Evolutionary conservation across 2,113 vertebrate species (phyloP).

Genomic region (Cinclus mexicanus): DNA sequence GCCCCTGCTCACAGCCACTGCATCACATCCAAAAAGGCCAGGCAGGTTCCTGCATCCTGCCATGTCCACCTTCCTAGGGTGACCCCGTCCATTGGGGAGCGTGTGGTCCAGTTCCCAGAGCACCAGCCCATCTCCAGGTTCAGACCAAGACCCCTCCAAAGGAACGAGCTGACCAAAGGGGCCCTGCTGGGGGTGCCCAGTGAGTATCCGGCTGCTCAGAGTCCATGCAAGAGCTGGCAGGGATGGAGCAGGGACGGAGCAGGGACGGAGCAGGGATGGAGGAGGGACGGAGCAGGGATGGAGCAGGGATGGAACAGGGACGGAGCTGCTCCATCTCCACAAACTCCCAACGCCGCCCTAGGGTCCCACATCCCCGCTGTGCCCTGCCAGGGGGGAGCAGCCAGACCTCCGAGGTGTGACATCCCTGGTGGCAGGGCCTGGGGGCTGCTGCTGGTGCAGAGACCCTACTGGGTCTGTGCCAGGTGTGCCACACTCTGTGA

Average conservation of each 20-base stretch:
- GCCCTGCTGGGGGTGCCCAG: fast-evolving
- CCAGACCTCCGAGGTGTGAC: background rate
- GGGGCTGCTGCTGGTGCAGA: background rate
- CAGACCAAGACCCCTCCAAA: background rate
- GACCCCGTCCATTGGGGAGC: fast-evolving
- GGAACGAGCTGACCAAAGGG: background rate
- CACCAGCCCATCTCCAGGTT: background rate
- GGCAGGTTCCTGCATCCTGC: fast-evolving
- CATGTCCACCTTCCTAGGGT: fast-evolving
- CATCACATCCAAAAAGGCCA: fast-evolving
- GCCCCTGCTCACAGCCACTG: background rate
- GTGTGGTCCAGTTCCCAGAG: fast-evolving
- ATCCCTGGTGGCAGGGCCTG: fast-evolving
- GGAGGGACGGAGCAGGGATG: too few species aligned
- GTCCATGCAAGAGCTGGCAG: fast-evolving
- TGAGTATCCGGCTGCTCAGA: fast-evolving
- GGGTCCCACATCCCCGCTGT: background rate
- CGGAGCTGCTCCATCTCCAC: background rate
- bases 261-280: too few species aligned
- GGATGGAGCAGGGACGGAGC: background rate
- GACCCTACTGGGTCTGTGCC: conserved; percentile 17
- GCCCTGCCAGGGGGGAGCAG: background rate
- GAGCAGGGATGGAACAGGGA: fast-evolving
- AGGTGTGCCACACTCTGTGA: background rate
- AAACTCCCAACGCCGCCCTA: background rate